Conservation (phyloP, 2,888 invertebrate genomes). For the Diloba caeruleocephala region DNA sequence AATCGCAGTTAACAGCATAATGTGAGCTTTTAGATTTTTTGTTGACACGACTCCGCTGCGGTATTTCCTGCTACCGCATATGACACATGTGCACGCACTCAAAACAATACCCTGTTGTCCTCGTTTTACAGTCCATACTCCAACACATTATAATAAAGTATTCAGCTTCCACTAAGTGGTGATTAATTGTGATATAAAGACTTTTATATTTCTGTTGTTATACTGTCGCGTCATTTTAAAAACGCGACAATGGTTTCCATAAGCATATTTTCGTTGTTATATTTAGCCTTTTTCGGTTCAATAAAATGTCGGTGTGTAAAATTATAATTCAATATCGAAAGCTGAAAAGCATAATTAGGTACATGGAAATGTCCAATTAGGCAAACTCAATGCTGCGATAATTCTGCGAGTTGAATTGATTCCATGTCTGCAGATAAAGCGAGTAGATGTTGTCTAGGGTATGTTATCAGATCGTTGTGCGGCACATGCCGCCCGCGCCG, state of each 20-base stretch:
- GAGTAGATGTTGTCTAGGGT: slow-evolving; percentile 81
- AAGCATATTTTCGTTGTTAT: slow-evolving; percentile 58
- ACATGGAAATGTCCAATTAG: slow-evolving; percentile 83
- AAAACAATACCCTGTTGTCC: slow-evolving; percentile 57
- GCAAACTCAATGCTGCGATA: slow-evolving; percentile 82
- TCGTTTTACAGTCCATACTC: slow-evolving; percentile 58
- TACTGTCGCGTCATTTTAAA: slow-evolving; percentile 78
- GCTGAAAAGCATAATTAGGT: slow-evolving; percentile 57
- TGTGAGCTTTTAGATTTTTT: slow-evolving; percentile 85
- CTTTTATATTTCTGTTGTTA: slow-evolving; percentile 84
- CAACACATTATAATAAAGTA: slow-evolving; percentile 47
- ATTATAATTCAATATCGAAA: slow-evolving; percentile 54
- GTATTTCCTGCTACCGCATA: slow-evolving; percentile 85
- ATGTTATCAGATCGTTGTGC: slow-evolving; percentile 84
- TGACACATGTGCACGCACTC: slow-evolving; percentile 41
- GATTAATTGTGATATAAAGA: slow-evolving; percentile 87
- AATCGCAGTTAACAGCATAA: slow-evolving; percentile 86
- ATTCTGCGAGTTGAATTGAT: slow-evolving; percentile 84
- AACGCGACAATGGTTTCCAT: slow-evolving; percentile 72
- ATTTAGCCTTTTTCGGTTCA: slow-evolving; percentile 42
- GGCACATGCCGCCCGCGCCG: slow-evolving; percentile 76
- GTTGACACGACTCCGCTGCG: slow-evolving; percentile 80
- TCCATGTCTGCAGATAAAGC: slow-evolving; percentile 81
- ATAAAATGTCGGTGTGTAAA: slow-evolving; percentile 37
- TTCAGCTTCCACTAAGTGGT: slow-evolving; percentile 73